A percentile compares a stretch with the other conserved stretches of the same genome.
Evolutionary conservation across 2,888 invertebrate species (phyloP).

Genomic region (Ormyrus labotus): DNA sequence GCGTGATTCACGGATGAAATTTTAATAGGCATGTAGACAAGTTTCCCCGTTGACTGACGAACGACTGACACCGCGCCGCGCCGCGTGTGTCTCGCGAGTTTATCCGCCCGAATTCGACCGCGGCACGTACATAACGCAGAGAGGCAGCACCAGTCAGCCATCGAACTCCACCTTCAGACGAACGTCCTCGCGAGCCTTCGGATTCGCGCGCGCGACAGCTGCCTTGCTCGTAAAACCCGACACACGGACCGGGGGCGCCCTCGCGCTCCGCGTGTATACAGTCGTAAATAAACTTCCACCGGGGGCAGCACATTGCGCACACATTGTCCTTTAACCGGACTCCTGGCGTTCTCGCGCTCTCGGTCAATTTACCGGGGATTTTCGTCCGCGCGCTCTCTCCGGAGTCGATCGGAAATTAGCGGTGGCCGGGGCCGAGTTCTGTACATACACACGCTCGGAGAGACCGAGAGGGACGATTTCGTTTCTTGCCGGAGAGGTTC

Average conservation of each 20-base stretch:
- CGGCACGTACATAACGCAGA: neutral
- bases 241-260: neutral
- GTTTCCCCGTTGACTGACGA: neutral
- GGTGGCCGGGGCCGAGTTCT: neutral
- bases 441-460: no score
- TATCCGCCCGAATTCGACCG: no score
- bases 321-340: neutral
- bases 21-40: neutral
- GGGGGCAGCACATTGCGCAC: neutral
- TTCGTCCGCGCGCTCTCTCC: neutral
- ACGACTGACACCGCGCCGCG: neutral
- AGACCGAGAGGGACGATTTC: no score
- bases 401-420: conserved; percentile 26
- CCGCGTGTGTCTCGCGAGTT: neutral
- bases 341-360: neutral
- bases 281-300: conserved; percentile 39
- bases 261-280: neutral
- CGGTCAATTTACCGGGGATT: conserved; percentile 14
- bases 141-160: neutral
- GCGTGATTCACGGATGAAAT: neutral
- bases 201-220: conserved; percentile 9
- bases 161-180: neutral
- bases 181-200: neutral
- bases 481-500: no score
- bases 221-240: conserved; percentile 33